These are phyloP conservation scores for Limnephilus lunatus DNA, from an alignment of 2,888 invertebrate genomes.

Conservation along the genomic window DNA sequence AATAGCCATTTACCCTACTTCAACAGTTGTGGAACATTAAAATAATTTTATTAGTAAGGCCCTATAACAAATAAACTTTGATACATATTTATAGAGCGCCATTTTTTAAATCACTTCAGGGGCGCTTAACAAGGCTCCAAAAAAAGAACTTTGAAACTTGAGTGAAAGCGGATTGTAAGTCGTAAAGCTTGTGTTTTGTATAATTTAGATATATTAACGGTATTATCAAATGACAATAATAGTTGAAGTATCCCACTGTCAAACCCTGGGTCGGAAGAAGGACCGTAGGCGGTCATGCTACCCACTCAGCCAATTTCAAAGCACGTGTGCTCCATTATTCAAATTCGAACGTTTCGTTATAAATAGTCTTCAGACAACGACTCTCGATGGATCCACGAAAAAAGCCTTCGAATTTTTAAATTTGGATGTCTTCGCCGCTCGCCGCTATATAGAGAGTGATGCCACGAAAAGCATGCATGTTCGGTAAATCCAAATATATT, in stretches of 20 bases:
- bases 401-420: constrained; percentile 9
- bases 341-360: not conserved
- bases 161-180: not conserved
- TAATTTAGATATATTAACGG: not conserved
- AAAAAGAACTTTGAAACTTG: too few relatives aligned
- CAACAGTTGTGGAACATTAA: too few relatives aligned
- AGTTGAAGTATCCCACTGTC: not conserved
- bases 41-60: too few relatives aligned
- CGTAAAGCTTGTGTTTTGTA: not conserved
- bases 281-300: not conserved
- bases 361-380: not conserved
- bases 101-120: too few relatives aligned
- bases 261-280: not conserved
- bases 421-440: constrained; percentile 3
- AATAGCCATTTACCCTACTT: too few relatives aligned
- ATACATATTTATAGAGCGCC: too few relatives aligned
- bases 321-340: constrained; percentile 2
- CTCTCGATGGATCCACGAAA: not conserved
- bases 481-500: too few relatives aligned
- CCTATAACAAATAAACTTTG: too few relatives aligned
- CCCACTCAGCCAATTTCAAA: not conserved
- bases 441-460: not conserved
- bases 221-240: not conserved
- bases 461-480: not conserved
- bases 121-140: too few relatives aligned